Conservation (phyloP, 2,888 invertebrate species). For the Petrolisthes cinctipes region DNA sequence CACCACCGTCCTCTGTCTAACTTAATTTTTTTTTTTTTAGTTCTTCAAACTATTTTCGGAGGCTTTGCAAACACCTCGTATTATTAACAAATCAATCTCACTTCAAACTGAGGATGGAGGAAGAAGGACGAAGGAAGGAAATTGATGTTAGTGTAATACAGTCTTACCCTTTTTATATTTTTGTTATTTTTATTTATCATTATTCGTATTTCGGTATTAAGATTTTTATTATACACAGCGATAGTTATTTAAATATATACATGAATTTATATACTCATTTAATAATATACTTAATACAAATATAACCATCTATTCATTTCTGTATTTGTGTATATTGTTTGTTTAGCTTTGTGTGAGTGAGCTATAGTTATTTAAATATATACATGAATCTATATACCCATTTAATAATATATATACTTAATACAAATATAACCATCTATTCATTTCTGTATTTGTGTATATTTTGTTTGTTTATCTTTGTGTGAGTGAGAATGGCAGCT, state of each 20-base stretch:
- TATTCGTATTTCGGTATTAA: too few species aligned
- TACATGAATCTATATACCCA: background rate
- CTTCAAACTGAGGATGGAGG: background rate
- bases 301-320: background rate
- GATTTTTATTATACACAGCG: background rate
- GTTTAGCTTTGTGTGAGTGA: background rate
- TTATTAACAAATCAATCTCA: background rate
- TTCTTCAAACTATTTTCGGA: too few species aligned
- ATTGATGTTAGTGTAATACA: too few species aligned
- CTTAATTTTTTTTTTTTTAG: too few species aligned
- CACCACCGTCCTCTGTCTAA: too few species aligned
- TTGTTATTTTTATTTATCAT: too few species aligned
- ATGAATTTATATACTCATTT: background rate
- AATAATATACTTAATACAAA: background rate
- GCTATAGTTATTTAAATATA: conserved; percentile 20
- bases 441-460: background rate
- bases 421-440: background rate
- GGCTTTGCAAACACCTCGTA: background rate
- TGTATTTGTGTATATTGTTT: background rate
- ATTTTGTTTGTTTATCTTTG: background rate
- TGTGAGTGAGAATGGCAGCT: background rate
- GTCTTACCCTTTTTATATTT: too few species aligned
- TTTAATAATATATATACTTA: background rate
- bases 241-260: background rate
- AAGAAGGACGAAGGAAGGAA: background rate